Evolutionary conservation across 2,113 vertebrate species (phyloP), one percentile per base, ranked within the genome.

Genomic region (Aphyosemion australe): DNA sequence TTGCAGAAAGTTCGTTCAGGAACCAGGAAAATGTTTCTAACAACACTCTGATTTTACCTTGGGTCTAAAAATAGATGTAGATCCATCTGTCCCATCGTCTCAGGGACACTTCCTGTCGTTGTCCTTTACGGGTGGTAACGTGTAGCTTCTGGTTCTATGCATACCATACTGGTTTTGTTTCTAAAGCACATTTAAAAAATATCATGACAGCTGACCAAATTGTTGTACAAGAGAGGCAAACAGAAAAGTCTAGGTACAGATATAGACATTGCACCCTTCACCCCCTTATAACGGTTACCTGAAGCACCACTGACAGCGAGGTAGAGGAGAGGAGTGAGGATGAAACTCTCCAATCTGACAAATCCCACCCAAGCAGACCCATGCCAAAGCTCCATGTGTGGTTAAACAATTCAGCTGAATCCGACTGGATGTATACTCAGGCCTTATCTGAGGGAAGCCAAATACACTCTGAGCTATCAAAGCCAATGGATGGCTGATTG

Each of bases 381-480:
- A 32, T 75, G 84, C 80, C 87, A 87, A 85, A 86, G 73, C 77
- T 14, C 72, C 63, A 67, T 72, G 82, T 76, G 71, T 88, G 82
- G 78, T 83, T 82, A 90, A 90, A 89, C 86, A 88, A 87, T 74
- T 62, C 82, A 72, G 64, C 79, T 73, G 87, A 87, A 89, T 89
- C 84, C 39, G 61, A 76, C 69, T 79, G 66, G 55, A 76, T 91
- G 86, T 89, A 75, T 82, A 74, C 89, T 80, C 86, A 83, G 75
- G 88, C 78, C 79, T 87, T 87, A 89, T 90, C 84, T 62, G 81
- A 60, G 65, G 47, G 15, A 86, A 70, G 78, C 82, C 84, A 90
- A 91, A 93, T 80, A 87, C 79, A 80, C 83, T 80, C 87, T 75
- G 78, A 78, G 82, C 86, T 87, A 87, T 88, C 87, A 79, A 72